These are phyloP conservation scores for Perca flavescens DNA, from an alignment of 2,113 vertebrate genomes.

Conservation along the genomic window DNA sequence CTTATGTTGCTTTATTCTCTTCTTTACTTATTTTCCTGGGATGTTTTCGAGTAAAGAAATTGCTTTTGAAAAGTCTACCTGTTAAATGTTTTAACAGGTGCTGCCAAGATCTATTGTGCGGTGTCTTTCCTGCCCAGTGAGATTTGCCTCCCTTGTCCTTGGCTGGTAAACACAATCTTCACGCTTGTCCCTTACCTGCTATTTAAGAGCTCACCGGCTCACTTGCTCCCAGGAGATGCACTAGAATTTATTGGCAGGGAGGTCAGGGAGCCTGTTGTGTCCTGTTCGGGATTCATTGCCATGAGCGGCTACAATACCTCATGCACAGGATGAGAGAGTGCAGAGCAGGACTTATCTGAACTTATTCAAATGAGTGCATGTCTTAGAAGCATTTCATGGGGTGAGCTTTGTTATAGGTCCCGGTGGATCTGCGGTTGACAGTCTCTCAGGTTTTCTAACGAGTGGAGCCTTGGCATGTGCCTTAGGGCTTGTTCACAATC, in stretches of 20 bases:
- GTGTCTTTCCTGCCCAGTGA: slow-evolving; percentile 22
- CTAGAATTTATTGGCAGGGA: slow-evolving; percentile 66
- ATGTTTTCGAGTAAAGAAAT: slow-evolving; percentile 56
- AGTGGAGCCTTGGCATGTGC: slow-evolving; percentile 80
- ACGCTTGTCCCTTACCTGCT: slow-evolving; percentile 71
- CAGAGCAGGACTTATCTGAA: slow-evolving; percentile 52
- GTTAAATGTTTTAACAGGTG: slow-evolving; percentile 69
- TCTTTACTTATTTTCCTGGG: neutral
- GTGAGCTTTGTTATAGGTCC: slow-evolving; percentile 78
- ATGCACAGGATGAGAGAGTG: slow-evolving; percentile 40
- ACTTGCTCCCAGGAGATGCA: slow-evolving; percentile 49
- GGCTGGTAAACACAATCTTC: slow-evolving; percentile 75
- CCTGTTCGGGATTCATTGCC: slow-evolving; percentile 67
- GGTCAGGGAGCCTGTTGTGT: slow-evolving; percentile 59
- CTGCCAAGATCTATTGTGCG: slow-evolving; percentile 55
- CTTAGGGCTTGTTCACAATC: slow-evolving; percentile 81
- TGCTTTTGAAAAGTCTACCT: slow-evolving; percentile 51
- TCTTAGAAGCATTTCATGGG: slow-evolving; percentile 75
- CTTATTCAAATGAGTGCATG: slow-evolving; percentile 66
- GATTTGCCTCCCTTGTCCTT: slow-evolving; percentile 70
- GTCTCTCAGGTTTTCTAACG: slow-evolving; percentile 79
- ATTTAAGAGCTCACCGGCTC: slow-evolving; percentile 58
- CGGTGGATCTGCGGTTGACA: slow-evolving; percentile 70
- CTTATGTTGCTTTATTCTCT: slow-evolving; percentile 5
- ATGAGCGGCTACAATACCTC: slow-evolving; percentile 43